Evolutionary conservation across 2,888 invertebrate species (phyloP).

Genomic region (Podabrus alpinus): DNA sequence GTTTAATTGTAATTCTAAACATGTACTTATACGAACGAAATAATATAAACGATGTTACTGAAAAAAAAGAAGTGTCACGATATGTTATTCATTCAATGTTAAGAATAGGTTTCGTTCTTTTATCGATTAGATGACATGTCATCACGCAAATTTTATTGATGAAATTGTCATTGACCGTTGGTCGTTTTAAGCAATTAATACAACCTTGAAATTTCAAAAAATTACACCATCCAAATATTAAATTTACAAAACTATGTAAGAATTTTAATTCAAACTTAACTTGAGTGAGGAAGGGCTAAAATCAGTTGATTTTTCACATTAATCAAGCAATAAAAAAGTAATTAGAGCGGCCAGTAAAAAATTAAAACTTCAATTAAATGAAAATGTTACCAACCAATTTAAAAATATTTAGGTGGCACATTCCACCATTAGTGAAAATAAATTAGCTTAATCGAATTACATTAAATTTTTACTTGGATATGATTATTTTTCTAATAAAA

Average conservation of each 20-base stretch:
- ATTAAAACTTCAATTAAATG: neutral
- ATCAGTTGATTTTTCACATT: neutral
- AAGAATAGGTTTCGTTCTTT: slow-evolving; percentile 7
- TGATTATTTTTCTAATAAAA: neutral
- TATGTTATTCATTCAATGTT: slow-evolving; percentile 12
- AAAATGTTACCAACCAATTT: neutral
- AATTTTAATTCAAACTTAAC: neutral
- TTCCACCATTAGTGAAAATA: neutral
- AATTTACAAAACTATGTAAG: neutral
- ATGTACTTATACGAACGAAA: slow-evolving; percentile 6
- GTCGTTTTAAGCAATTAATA: slow-evolving; percentile 1
- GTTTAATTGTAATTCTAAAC: slow-evolving; percentile 7
- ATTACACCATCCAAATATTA: neutral
- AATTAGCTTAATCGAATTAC: neutral
- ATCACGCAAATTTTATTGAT: slow-evolving; percentile 9
- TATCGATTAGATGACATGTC: slow-evolving; percentile 4
- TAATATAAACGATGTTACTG: slow-evolving; percentile 14
- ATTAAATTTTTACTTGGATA: neutral
- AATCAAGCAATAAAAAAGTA: neutral
- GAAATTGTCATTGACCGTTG: slow-evolving; percentile 22
- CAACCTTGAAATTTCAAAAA: slow-evolving; percentile 13
- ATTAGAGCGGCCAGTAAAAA: neutral
- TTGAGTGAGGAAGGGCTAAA: neutral
- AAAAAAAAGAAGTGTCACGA: slow-evolving; percentile 17
- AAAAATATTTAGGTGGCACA: neutral